Evolutionary conservation across 2,797 vertebrate species (phyloP), one percentile per base, ranked within the genome.

Genomic region (Pangasius djambal): DNA sequence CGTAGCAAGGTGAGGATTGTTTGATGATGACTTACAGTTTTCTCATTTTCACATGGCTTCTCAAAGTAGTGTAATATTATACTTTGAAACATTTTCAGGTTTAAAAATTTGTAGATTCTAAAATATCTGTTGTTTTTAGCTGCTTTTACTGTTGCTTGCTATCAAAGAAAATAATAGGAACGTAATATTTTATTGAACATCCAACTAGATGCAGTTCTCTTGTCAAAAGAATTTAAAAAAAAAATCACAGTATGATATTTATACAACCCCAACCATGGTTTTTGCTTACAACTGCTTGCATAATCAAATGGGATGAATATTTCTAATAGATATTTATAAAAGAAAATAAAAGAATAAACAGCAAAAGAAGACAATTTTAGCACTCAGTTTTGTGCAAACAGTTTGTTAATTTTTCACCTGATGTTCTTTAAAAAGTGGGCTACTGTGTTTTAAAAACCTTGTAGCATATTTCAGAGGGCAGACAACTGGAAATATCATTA

Each of bases 1-100:
- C 96, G 97, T 91, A 95, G 97, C 83, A 99, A 99, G 97, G 99
- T 99, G 83, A 87, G 86, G 6, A 28, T 4, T 12, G 34, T 22
- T 22, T 72, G 4, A 44, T 18, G 40, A 9, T 6, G n/a, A 79
- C 16, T 31, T 1, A 2, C 13, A 18, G 31, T 34, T 52, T 48
- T 28, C 12, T 28, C 4, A 16, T 28, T 34, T 84, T 70, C 6
- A 55, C 9, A 13, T 37, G 4, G 16, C 44, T 85, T 52, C 50
- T 70, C 28, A 52, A 0, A 61, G 7, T 37, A 55, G 15, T 31
- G 1, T 55, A 31, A 20, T 70, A 28, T 65, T 37, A 18, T 70
- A 70, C 16, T 3, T 20, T 4, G n/a, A 25, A 74, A 74, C 37
- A 74, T 44, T 34, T 3, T 78, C 28, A 0, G 6, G n/a, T 55